Percentiles rank a stretch among this genome's conserved stretches.
phyloP scores from a whole-genome alignment of 2,888 invertebrate genomes.

The Amiota communis region DNA sequence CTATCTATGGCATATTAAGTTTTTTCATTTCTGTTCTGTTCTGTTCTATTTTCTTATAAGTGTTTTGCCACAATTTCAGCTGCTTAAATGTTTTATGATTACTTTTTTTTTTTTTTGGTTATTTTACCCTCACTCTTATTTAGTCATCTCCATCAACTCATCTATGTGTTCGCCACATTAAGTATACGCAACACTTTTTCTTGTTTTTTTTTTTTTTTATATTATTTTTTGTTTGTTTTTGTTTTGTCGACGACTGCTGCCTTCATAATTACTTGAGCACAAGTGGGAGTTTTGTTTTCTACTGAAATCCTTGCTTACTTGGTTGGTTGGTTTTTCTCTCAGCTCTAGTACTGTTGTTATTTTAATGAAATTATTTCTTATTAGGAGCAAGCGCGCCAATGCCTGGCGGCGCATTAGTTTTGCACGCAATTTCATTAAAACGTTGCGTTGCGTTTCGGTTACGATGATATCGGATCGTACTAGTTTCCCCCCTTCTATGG shows the following conservation, averaged over 20 bases:
- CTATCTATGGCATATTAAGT: background rate
- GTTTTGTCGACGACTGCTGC: conserved; percentile 27
- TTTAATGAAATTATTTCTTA: conserved; percentile 60
- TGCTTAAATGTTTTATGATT: conserved; percentile 19
- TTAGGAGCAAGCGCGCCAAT: conserved; percentile 40
- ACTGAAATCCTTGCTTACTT: conserved; percentile 40
- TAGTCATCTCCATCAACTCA: background rate
- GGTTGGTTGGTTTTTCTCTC: conserved; percentile 27
- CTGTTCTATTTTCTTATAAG: background rate
- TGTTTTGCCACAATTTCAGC: conserved; percentile 1
- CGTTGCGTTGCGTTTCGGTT: background rate
- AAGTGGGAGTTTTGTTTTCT: conserved; percentile 54
- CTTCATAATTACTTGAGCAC: conserved; percentile 60
- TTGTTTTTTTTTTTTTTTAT: conserved; percentile 27
- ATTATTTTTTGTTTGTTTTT: too few species aligned
- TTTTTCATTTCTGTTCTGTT: background rate
- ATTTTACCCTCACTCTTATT: background rate
- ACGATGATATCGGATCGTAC: background rate
- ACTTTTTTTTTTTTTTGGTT: background rate
- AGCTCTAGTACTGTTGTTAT: conserved; percentile 34
- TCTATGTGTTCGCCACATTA: background rate
- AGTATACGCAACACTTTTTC: conserved; percentile 19
- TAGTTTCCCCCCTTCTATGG: too few species aligned
- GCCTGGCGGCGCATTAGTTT: conserved; percentile 44
- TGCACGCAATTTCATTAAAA: conserved; percentile 63